phyloP scores from a whole-genome alignment of 2,797 vertebrate species.

The Smutsia gigantea region DNA sequence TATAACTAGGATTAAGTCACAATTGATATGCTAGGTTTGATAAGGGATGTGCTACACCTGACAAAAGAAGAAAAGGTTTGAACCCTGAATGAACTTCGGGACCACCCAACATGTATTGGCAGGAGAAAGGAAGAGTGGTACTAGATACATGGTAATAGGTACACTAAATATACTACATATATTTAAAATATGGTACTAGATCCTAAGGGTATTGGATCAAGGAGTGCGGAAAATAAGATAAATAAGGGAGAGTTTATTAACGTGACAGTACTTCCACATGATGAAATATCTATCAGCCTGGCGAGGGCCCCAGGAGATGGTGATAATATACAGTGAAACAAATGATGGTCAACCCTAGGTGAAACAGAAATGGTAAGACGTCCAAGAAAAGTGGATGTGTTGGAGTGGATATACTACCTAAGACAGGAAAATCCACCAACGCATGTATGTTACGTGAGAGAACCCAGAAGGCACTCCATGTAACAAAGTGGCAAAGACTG shows the following conservation, averaged over 20 bases:
- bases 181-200: background rate
- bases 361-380: background rate
- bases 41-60: background rate
- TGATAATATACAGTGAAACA: background rate
- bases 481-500: background rate
- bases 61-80: background rate
- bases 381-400: background rate
- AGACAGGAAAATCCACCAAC: background rate
- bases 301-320: background rate
- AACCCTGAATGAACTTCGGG: background rate
- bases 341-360: background rate
- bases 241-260: background rate
- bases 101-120: background rate
- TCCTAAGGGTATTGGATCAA: background rate
- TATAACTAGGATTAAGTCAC: background rate
- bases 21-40: background rate
- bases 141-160: background rate
- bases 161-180: background rate
- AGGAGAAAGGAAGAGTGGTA: background rate
- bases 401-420: background rate
- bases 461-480: background rate
- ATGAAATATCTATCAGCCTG: background rate
- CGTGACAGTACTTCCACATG: background rate
- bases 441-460: background rate
- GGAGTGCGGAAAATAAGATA: background rate